Evolutionary conservation across 2,113 vertebrate species (phyloP).

Genomic region (Ceyx margarethae): DNA sequence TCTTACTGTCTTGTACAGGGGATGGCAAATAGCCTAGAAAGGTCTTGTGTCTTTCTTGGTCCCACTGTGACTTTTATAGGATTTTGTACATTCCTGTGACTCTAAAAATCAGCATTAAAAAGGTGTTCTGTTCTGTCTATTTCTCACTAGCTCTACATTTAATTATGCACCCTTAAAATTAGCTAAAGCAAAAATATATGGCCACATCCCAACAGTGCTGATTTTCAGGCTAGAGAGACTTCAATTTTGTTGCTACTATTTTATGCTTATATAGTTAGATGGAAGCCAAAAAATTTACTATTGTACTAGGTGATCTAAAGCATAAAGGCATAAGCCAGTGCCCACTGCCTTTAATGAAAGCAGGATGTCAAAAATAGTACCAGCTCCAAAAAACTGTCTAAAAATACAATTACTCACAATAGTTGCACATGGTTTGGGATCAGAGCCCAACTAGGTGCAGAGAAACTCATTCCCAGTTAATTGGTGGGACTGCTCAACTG

Average conservation of each 20-base stretch:
- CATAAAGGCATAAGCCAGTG: background rate
- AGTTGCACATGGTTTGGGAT: background rate
- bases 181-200: background rate
- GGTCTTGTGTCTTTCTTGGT: background rate
- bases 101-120: background rate
- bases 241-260: background rate
- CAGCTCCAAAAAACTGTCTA: conserved; percentile 16
- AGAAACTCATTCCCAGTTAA: background rate
- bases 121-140: background rate
- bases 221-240: background rate
- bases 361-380: background rate
- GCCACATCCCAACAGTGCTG: background rate
- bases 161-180: background rate
- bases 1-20: background rate
- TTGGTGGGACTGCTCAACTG: background rate
- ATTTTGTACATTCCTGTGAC: background rate
- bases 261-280: background rate
- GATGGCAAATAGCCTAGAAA: background rate
- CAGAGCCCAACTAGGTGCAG: background rate
- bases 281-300: background rate
- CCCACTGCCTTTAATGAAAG: background rate
- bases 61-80: background rate
- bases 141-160: background rate
- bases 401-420: background rate
- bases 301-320: background rate